Percentiles rank a stretch among this genome's conserved stretches.
Evolutionary conservation across 2,113 vertebrate species (phyloP).

Genomic region (Notarius quadriscutis): DNA sequence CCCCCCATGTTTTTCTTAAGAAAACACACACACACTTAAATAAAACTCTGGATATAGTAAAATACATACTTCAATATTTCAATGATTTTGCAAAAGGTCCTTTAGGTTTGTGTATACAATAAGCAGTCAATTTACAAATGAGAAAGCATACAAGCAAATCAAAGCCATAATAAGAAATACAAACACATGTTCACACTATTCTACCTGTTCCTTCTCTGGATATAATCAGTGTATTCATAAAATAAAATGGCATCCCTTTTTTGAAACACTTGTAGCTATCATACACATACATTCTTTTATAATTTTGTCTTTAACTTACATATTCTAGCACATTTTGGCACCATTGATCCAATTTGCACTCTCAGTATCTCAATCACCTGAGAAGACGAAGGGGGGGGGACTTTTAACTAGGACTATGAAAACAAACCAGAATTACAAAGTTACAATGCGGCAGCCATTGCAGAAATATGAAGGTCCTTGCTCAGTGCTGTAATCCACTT

Average conservation of each 20-base stretch:
- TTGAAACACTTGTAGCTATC: constrained; percentile 33
- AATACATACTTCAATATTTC: constrained; percentile 62
- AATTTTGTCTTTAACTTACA: neutral
- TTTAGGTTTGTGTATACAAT: constrained; percentile 61
- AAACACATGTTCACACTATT: constrained; percentile 44
- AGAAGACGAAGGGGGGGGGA: neutral
- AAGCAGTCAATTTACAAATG: constrained; percentile 61
- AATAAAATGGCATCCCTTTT: constrained; percentile 43
- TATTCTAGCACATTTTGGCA: constrained; percentile 27
- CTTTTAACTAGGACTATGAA: neutral
- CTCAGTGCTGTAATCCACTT: neutral
- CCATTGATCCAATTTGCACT: constrained; percentile 13
- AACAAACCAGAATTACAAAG: constrained; percentile 16
- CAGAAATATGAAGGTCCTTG: constrained; percentile 8
- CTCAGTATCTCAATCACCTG: neutral
- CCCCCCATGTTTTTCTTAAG: neutral
- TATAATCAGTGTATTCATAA: constrained; percentile 49
- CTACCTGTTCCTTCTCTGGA: constrained; percentile 33
- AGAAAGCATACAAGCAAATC: constrained; percentile 51
- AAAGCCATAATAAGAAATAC: constrained; percentile 56
- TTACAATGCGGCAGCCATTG: neutral
- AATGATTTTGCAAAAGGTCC: constrained; percentile 54
- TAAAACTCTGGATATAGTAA: constrained; percentile 53
- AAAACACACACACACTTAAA: neutral
- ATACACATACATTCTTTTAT: constrained; percentile 21